Evolutionary conservation across 2,113 vertebrate genomes (phyloP).

Genomic region (Siniperca chuatsi): DNA sequence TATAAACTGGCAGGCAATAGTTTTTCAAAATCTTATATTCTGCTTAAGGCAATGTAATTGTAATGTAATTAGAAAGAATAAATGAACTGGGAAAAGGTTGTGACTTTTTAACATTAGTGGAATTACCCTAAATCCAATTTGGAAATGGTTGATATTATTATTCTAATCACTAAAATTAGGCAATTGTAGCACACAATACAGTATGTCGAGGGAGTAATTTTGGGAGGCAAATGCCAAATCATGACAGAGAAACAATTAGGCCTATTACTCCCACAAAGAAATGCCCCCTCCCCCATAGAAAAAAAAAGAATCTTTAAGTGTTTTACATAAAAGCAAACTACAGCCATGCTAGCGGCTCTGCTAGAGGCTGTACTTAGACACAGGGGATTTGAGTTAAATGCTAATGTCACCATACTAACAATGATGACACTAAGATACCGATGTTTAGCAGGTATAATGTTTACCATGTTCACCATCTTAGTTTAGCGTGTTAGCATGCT

Average conservation of each 20-base stretch:
- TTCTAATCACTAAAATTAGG: not conserved
- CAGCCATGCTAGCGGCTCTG: too few relatives aligned
- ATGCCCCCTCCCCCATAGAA: too few relatives aligned
- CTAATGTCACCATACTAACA: too few relatives aligned
- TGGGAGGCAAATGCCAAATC: not conserved
- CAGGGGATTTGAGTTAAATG: too few relatives aligned
- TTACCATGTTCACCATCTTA: too few relatives aligned
- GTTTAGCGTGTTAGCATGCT: too few relatives aligned
- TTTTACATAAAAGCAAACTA: too few relatives aligned
- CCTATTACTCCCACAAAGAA: too few relatives aligned
- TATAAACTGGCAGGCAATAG: not conserved
- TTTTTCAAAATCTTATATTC: not conserved
- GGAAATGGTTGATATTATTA: not conserved
- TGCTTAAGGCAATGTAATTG: not conserved
- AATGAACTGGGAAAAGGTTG: not conserved
- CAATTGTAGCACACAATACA: not conserved
- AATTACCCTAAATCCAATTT: not conserved
- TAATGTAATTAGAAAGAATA: not conserved
- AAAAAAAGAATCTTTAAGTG: too few relatives aligned
- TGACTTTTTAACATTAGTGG: not conserved
- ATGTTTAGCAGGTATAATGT: too few relatives aligned
- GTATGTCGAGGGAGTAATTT: not conserved
- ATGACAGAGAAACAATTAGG: not conserved
- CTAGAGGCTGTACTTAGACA: too few relatives aligned
- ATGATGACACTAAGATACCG: too few relatives aligned